Percentiles rank a stretch among this genome's conserved stretches.
phyloP scores from a whole-genome alignment of 1,140 invertebrate species.

The Pachypeltis micranthus region DNA sequence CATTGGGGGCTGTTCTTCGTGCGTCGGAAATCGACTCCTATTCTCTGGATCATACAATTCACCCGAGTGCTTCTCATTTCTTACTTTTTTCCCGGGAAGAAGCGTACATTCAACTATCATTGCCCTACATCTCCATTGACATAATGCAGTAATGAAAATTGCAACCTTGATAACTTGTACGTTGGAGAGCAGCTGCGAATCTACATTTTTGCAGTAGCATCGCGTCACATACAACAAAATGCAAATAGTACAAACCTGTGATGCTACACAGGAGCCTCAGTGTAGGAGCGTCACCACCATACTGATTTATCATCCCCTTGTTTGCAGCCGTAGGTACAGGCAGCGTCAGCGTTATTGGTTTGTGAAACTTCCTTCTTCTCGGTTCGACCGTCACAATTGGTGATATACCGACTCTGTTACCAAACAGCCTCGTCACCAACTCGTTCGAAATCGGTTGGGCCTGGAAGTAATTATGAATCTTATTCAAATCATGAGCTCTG shows the following conservation, averaged over 20 bases:
- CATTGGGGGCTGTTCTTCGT: too few species aligned
- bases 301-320: constrained; percentile 81
- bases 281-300: constrained; percentile 66
- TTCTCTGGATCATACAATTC: too few species aligned
- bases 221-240: not conserved
- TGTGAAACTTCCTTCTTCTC: constrained; percentile 87
- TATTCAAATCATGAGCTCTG: too few species aligned
- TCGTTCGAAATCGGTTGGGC: constrained; percentile 81
- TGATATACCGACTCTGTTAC: constrained; percentile 82
- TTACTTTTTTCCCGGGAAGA: too few species aligned
- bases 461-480: constrained; percentile 44
- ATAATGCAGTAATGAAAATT: not conserved
- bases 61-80: too few species aligned
- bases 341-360: constrained; percentile 88
- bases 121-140: not conserved
- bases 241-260: constrained; percentile 52
- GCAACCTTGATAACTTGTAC: too few species aligned
- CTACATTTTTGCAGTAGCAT: too few species aligned
- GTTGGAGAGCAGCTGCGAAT: too few species aligned
- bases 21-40: too few species aligned
- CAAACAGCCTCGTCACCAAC: constrained; percentile 70
- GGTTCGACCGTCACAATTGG: constrained; percentile 96
- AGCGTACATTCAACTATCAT: not conserved
- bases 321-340: constrained; percentile 79
- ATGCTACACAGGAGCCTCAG: constrained; percentile 85